Evolutionary conservation across 2,888 invertebrate genomes (phyloP), one percentile per base, ranked within the genome.

Genomic region (Tetramorium bicarinatum): DNA sequence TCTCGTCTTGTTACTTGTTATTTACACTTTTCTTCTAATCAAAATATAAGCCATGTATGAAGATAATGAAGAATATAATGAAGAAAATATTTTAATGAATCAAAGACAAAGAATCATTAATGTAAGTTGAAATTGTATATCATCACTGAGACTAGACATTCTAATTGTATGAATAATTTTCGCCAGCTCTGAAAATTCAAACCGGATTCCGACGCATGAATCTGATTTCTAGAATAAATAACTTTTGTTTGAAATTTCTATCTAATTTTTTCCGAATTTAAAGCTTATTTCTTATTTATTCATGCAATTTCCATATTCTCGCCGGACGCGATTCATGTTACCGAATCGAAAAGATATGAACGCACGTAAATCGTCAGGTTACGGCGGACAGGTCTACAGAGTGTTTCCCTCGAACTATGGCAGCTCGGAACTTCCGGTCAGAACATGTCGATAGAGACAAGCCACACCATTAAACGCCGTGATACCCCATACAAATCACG

Each of bases 401-500:
- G 86, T 88, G 83, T 88, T 86, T 87, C 86, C 81, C 85, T 76
- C 74, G 62, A 72, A 77, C 86, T 75, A 77, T 82, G 79, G 66
- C 76, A 81, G 85, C 80, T 85, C 88, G 81, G 82, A 89, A 88
- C 90, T 91, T 91, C 92, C 88, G 91, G 85, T 85, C 82, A 83
- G 71, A 83, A 59, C 75, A 75, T 76, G 74, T 77, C 89, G 90
- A 89, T 90, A 91, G 90, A 90, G 88, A 89, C 88, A 88, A 85
- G 88, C 92, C 91, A 89, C 90, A 91, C 91, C 92, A 92, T 92
- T 92, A 92, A 91, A 84, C 91, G 88, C 85, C 88, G 88, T 88
- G 90, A 91, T 91, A 89, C 90, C 89, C 91, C 91, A 90, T 93
- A 93, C 93, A 93, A 93, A 93, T 93, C 93, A 93, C 92, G 91